Conservation (phyloP, 2,888 invertebrate genomes). For the Zaprionus lineosus region DNA sequence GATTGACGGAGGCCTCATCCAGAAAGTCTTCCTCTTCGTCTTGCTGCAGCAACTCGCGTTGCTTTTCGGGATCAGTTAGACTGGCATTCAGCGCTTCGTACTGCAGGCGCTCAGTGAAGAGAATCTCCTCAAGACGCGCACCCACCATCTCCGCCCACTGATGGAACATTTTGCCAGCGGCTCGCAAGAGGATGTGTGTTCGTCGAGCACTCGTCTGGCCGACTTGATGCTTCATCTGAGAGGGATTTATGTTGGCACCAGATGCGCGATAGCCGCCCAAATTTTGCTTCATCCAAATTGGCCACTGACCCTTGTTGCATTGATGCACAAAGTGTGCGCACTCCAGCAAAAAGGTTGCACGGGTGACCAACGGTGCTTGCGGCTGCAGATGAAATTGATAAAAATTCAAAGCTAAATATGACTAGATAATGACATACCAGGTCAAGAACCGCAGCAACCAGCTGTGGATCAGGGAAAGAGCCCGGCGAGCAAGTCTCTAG, state of each 20-base stretch:
- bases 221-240: constrained; percentile 82
- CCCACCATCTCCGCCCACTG: constrained; percentile 89
- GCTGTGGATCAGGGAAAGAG: constrained; percentile 96
- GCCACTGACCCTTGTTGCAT: constrained; percentile 99
- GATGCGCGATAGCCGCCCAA: constrained; percentile 87
- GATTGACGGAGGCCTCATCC: constrained; percentile 86
- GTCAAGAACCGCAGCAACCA: constrained; percentile 96
- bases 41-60: constrained; percentile 88
- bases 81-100: constrained; percentile 87
- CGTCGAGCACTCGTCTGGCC: constrained; percentile 86
- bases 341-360: constrained; percentile 96
- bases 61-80: constrained; percentile 90
- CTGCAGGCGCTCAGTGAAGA: constrained; percentile 90
- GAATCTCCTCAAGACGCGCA: constrained; percentile 93
- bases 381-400: constrained; percentile 85
- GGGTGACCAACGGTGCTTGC: constrained; percentile 95
- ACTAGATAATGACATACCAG: constrained; percentile 86
- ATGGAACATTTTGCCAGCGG: constrained; percentile 98
- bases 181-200: constrained; percentile 90
- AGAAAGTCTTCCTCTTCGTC: constrained; percentile 98
- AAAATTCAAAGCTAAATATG: not conserved
- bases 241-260: constrained; percentile 84
- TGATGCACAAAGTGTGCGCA: constrained; percentile 98
- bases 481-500: constrained; percentile 98
- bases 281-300: constrained; percentile 97